These are phyloP conservation scores for Pomacea maculata DNA, from an alignment of 1,140 invertebrate species.

Conservation along the genomic window DNA sequence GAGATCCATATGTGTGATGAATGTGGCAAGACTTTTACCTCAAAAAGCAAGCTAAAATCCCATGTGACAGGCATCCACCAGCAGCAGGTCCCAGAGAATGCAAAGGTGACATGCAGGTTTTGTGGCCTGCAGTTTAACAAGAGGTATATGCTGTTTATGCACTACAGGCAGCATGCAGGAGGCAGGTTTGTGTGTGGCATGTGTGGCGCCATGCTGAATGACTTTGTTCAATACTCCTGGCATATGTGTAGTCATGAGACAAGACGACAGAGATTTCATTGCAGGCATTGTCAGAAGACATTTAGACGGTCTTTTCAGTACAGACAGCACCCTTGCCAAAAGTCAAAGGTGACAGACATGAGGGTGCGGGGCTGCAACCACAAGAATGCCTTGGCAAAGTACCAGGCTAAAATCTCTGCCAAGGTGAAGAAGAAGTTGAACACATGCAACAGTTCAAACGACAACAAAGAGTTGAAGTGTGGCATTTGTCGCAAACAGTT, in stretches of 20 bases:
- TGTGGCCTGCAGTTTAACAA: slow-evolving; percentile 34
- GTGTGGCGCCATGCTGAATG: slow-evolving; percentile 50
- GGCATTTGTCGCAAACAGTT: slow-evolving; percentile 11
- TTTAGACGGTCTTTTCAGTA: slow-evolving; percentile 42
- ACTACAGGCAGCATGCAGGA: slow-evolving; percentile 47
- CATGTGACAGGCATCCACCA: slow-evolving; percentile 20
- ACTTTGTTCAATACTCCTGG: slow-evolving; percentile 31
- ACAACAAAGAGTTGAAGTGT: neutral
- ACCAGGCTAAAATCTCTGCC: neutral
- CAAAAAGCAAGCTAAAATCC: slow-evolving; percentile 4
- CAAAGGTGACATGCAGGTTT: slow-evolving; percentile 29
- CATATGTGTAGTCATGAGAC: slow-evolving; percentile 46
- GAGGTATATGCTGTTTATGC: slow-evolving; percentile 43
- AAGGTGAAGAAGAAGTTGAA: neutral
- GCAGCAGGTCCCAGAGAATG: neutral
- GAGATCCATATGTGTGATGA: slow-evolving; percentile 21
- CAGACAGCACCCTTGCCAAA: slow-evolving; percentile 41
- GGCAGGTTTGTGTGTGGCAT: slow-evolving; percentile 47
- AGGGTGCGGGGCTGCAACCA: slow-evolving; percentile 26
- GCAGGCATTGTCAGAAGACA: slow-evolving; percentile 42
- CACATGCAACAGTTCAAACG: neutral
- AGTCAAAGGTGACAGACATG: slow-evolving; percentile 40
- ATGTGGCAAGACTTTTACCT: slow-evolving; percentile 27
- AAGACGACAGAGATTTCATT: slow-evolving; percentile 37
- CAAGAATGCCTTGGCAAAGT: neutral